These are phyloP conservation scores for Dolomedes plantarius DNA, from an alignment of 2,888 invertebrate species.

Conservation along the genomic window DNA sequence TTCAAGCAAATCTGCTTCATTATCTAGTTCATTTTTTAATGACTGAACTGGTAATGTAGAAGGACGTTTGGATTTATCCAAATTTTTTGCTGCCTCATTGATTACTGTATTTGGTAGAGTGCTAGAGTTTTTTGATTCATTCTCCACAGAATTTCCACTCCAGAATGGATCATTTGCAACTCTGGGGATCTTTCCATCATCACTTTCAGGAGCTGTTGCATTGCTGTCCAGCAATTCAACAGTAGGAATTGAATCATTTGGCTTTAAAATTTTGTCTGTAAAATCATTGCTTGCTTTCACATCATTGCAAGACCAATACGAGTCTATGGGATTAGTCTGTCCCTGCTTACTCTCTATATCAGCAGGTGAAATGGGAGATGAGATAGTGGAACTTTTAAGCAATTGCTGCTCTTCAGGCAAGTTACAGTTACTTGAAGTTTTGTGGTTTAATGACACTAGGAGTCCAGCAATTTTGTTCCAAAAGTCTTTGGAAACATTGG, in stretches of 20 bases:
- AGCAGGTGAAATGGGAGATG: constrained; percentile 51
- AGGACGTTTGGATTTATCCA: constrained; percentile 56
- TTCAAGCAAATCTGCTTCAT: constrained; percentile 24
- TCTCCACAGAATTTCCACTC: constrained; percentile 20
- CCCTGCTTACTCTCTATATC: constrained; percentile 26
- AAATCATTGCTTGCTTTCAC: constrained; percentile 25
- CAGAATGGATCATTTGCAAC: neutral
- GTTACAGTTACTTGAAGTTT: constrained; percentile 33
- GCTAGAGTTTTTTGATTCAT: neutral
- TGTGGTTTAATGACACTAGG: constrained; percentile 28
- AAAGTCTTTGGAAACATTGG: constrained; percentile 46
- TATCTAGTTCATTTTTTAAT: constrained; percentile 8
- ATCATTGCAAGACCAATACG: constrained; percentile 32
- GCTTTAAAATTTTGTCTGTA: constrained; percentile 6
- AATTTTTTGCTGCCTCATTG: neutral
- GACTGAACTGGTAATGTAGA: constrained; percentile 42
- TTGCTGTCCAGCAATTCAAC: neutral
- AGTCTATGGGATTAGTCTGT: constrained; percentile 50
- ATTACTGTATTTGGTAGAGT: neutral
- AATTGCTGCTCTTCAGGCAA: constrained; percentile 65
- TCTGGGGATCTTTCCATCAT: constrained; percentile 21
- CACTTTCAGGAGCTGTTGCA: neutral
- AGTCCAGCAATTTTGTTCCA: constrained; percentile 31
- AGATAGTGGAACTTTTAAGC: constrained; percentile 41
- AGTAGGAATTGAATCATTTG: neutral